Conservation (phyloP, 2,797 vertebrate genomes). For the Betta splendens region DNA sequence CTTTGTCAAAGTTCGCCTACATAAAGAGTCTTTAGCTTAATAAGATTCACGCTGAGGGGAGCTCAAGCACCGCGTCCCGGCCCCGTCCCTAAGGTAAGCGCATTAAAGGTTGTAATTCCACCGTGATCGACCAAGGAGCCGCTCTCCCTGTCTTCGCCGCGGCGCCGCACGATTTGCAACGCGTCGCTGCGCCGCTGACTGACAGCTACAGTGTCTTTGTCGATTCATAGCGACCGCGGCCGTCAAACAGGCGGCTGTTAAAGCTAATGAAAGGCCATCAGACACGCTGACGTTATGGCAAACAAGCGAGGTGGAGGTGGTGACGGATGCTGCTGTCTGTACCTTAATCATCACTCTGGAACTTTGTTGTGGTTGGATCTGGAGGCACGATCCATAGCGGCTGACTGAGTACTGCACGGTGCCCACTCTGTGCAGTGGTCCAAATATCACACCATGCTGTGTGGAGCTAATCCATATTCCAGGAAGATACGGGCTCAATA, state of each 20-base stretch:
- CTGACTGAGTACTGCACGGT: too few species aligned
- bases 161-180: too few species aligned
- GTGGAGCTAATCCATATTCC: conserved; percentile 5
- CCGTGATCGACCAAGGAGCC: background rate
- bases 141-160: background rate
- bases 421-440: background rate
- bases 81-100: conserved; percentile 60
- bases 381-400: too few species aligned
- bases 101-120: conserved; percentile 18
- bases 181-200: too few species aligned
- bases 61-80: conserved; percentile 10
- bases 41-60: conserved; percentile 41
- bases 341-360: too few species aligned
- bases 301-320: too few species aligned
- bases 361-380: too few species aligned
- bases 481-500: conserved; percentile 4
- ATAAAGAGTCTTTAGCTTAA: conserved; percentile 43
- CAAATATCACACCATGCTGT: background rate
- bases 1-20: conserved; percentile 60
- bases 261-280: too few species aligned
- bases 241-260: background rate
- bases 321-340: too few species aligned
- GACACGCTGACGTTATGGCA: too few species aligned
- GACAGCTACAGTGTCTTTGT: too few species aligned
- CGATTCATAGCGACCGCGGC: conserved; percentile 1